Evolutionary conservation across 2,797 vertebrate species (phyloP).

Genomic region (Nannoperca australis): DNA sequence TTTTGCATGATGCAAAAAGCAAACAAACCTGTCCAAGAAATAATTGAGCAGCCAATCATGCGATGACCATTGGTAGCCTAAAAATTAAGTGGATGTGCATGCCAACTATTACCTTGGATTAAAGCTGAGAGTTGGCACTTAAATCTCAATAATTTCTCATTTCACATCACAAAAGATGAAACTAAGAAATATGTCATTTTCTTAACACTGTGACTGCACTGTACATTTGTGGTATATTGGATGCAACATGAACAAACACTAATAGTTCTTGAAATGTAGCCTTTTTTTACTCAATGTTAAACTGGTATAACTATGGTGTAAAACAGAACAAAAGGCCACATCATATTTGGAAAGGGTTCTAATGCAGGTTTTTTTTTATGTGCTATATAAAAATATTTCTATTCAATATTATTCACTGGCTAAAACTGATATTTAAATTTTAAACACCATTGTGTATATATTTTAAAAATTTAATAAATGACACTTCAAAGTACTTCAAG

Average conservation of each 20-base stretch:
- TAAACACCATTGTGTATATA: neutral
- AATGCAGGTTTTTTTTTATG: neutral
- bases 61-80: neutral
- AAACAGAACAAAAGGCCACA: neutral
- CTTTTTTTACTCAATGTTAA: neutral
- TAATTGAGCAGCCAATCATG: neutral
- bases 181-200: too few relatives aligned
- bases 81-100: neutral
- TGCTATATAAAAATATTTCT: too few relatives aligned
- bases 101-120: neutral
- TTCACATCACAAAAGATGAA: neutral
- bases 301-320: neutral
- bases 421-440: neutral
- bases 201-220: neutral
- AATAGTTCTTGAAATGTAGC: neutral
- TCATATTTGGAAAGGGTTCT: neutral
- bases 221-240: neutral
- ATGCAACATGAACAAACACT: neutral
- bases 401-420: too few relatives aligned
- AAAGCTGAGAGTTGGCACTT: slow-evolving; percentile 1
- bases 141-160: neutral
- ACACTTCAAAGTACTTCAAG: neutral
- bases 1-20: neutral
- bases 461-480: neutral
- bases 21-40: neutral